These are phyloP conservation scores for Drosophila percnosoma DNA, from an alignment of 2,888 invertebrate genomes.

Conservation along the genomic window DNA sequence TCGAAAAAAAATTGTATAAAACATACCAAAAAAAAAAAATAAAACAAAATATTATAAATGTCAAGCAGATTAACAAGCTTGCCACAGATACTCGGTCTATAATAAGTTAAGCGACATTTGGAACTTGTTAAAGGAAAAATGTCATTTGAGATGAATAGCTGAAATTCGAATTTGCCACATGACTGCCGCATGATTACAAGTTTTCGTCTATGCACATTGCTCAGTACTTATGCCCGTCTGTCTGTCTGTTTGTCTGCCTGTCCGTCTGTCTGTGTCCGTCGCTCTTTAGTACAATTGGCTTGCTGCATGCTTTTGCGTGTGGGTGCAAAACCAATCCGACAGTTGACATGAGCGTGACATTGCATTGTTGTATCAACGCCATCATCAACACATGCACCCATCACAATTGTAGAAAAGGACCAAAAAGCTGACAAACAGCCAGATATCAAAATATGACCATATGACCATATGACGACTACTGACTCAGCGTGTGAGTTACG, in stretches of 20 bases:
- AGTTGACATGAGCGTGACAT: slow-evolving; percentile 70
- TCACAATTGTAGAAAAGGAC: slow-evolving; percentile 23
- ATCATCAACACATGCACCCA: slow-evolving; percentile 68
- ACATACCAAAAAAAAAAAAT: neutral
- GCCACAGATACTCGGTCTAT: neutral
- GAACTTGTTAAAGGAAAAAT: neutral
- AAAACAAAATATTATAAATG: neutral
- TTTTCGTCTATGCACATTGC: neutral
- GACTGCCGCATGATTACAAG: slow-evolving; percentile 4
- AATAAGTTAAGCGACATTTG: neutral
- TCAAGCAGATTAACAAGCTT: neutral
- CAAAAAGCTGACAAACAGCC: slow-evolving; percentile 7
- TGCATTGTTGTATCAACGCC: slow-evolving; percentile 64
- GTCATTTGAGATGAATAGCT: neutral
- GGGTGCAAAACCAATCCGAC: slow-evolving; percentile 52
- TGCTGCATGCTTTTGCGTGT: neutral
- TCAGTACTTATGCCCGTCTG: slow-evolving; percentile 6
- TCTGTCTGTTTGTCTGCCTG: neutral
- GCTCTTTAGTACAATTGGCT: slow-evolving; percentile 15
- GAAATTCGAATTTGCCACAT: neutral
- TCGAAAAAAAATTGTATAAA: slow-evolving; percentile 82
- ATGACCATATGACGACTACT: slow-evolving; percentile 6
- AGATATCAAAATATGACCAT: slow-evolving; percentile 14
- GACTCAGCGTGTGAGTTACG: neutral
- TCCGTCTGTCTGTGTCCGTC: neutral